phyloP scores from a whole-genome alignment of 2,888 invertebrate genomes.

The Aelia acuminata region DNA sequence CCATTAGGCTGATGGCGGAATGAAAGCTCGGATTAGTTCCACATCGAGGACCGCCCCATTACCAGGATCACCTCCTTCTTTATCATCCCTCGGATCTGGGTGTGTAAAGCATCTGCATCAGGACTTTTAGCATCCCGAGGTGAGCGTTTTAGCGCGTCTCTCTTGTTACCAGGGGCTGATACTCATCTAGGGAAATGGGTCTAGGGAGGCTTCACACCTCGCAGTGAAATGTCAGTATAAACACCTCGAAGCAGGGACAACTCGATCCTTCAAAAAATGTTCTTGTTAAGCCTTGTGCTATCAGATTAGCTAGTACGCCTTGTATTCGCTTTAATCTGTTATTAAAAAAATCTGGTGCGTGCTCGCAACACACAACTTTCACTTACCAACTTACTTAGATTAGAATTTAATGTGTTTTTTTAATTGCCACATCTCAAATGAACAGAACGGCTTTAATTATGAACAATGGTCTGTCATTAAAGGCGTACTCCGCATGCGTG shows the following conservation, averaged over 20 bases:
- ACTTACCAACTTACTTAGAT: no score
- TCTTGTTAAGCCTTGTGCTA: no score
- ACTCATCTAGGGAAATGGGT: background rate
- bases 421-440: no score
- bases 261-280: no score
- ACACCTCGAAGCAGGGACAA: background rate
- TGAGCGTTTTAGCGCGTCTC: background rate
- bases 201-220: background rate
- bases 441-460: no score
- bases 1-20: constrained; percentile 22
- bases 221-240: background rate
- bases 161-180: background rate
- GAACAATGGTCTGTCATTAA: no score
- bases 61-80: constrained; percentile 47
- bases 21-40: constrained; percentile 50
- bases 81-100: constrained; percentile 9
- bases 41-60: constrained; percentile 19
- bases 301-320: no score
- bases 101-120: background rate
- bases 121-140: background rate
- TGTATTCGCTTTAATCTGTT: no score
- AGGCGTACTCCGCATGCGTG: no score
- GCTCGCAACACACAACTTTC: no score
- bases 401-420: no score
- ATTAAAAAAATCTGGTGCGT: no score